Base-by-base conservation (phyloP, 2,888 invertebrate species). In the Myathropa florea region DNA sequence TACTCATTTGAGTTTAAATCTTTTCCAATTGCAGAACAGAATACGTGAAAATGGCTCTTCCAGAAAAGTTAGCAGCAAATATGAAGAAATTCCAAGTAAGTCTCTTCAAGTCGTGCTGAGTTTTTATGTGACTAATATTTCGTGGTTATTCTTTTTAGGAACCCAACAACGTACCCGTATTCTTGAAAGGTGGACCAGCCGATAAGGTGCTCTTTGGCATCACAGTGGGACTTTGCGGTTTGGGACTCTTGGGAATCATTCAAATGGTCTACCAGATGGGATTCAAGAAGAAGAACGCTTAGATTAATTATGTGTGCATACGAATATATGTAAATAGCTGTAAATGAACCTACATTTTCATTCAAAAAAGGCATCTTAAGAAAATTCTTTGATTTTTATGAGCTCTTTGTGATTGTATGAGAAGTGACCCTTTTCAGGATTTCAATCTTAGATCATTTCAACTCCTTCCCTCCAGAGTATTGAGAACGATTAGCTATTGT, bases 141-240 rank as follows among this genome's bases (percentile, higher is more conserved):
- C 76, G 28, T 72, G 59, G 28, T 77, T 9, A 61, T 55, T n/a
- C 3, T 36, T 89, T 89, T n/a, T 67, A 93, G 93, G 92, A 91
- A 26, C 89, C 89, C 26, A 93, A 91, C 76, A 90, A 90, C 80
- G 64, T 93, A 61, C 93, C 93, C 0, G 90, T 93, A 18, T 92
- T 92, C 26, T 88, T 93, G 24, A 93, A 93, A 85, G 93, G 93
- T 57, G 93, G 93, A 4, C 92, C 93, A 64, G 88, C 84, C 10
- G 93, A 93, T 67, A 92, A 90, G 81, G 89, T 72, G 0, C 88
- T 93, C 3, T 93, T 92, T 87, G 93, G 93, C 26, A 28, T 91
- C 30, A 93, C 93, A 18, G 88, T 90, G 0, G 93, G 89, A 4
- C 88, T 92, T 0, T 93, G 93, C 68, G 93, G 92, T 1, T 9